Evolutionary conservation across 2,888 invertebrate species (phyloP).

Genomic region (Cylloceria caligata): DNA sequence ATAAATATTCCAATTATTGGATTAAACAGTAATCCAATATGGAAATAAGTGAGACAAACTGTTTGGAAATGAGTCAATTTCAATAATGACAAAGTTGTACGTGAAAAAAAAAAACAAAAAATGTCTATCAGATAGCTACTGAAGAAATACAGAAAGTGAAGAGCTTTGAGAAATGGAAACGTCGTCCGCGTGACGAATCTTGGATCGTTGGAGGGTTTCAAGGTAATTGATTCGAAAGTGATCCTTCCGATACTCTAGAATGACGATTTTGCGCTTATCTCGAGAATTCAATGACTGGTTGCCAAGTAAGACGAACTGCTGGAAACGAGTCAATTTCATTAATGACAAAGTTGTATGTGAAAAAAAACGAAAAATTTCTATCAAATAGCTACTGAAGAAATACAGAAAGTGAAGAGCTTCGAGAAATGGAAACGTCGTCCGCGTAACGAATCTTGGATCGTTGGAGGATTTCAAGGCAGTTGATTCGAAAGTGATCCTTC

Average conservation of each 20-base stretch:
- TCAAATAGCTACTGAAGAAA: neutral
- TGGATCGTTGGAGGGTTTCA: neutral
- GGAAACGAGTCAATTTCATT: neutral
- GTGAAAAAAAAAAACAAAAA: neutral
- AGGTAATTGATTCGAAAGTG: constrained; percentile 17
- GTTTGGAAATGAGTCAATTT: neutral
- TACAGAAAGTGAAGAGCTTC: neutral
- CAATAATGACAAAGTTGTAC: neutral
- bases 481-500: neutral
- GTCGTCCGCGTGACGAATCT: constrained; percentile 20
- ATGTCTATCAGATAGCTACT: neutral
- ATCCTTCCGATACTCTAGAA: neutral
- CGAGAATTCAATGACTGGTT: constrained; percentile 53
- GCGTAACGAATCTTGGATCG: constrained; percentile 17
- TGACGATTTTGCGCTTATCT: constrained; percentile 28
- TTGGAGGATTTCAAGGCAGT: constrained; percentile 17
- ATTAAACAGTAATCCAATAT: too few species aligned
- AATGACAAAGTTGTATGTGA: neutral
- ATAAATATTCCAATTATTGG: too few species aligned
- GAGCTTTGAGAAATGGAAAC: neutral
- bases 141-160: neutral
- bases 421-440: neutral
- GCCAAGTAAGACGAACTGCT: neutral
- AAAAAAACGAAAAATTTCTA: neutral
- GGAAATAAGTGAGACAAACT: neutral